phyloP scores from a whole-genome alignment of 1,140 invertebrate species.

The Ptiloglossa arizonensis region DNA sequence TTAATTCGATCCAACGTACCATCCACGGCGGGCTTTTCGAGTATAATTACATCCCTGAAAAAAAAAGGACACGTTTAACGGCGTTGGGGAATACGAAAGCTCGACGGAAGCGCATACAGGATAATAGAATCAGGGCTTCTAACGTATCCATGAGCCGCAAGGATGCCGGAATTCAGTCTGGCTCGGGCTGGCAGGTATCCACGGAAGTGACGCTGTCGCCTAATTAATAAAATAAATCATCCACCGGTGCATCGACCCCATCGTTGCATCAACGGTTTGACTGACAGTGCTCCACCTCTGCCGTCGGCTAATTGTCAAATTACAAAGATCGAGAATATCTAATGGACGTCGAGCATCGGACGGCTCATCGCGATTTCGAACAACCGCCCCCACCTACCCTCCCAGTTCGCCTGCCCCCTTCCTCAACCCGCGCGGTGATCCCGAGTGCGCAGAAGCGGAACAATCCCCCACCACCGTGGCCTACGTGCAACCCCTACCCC shows the following conservation, averaged over 20 bases:
- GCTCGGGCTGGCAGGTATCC: slow-evolving; percentile 30
- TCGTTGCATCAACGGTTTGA: slow-evolving; percentile 64
- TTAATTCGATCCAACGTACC: not conserved
- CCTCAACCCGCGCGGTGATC: not conserved
- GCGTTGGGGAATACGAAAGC: not conserved
- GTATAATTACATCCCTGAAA: slow-evolving; percentile 21
- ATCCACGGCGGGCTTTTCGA: too few relatives aligned
- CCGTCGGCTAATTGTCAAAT: slow-evolving; percentile 73
- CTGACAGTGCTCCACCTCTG: slow-evolving; percentile 66
- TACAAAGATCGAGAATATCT: slow-evolving; percentile 69
- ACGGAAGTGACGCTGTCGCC: slow-evolving; percentile 43
- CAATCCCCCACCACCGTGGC: slow-evolving; percentile 50
- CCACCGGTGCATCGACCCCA: slow-evolving; percentile 47
- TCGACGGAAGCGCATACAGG: not conserved
- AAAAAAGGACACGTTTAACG: not conserved
- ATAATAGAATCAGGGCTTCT: slow-evolving; percentile 57
- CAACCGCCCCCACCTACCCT: not conserved
- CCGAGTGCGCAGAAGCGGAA: slow-evolving; percentile 68
- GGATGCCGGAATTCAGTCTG: slow-evolving; percentile 19
- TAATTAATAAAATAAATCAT: slow-evolving; percentile 70
- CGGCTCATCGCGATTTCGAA: slow-evolving; percentile 36
- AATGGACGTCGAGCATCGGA: slow-evolving; percentile 60
- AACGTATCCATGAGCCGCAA: slow-evolving; percentile 25
- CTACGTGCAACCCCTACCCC: slow-evolving; percentile 60
- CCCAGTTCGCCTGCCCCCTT: not conserved